phyloP scores from a whole-genome alignment of 2,888 invertebrate species.

The Acrocyrtus sp. region DNA sequence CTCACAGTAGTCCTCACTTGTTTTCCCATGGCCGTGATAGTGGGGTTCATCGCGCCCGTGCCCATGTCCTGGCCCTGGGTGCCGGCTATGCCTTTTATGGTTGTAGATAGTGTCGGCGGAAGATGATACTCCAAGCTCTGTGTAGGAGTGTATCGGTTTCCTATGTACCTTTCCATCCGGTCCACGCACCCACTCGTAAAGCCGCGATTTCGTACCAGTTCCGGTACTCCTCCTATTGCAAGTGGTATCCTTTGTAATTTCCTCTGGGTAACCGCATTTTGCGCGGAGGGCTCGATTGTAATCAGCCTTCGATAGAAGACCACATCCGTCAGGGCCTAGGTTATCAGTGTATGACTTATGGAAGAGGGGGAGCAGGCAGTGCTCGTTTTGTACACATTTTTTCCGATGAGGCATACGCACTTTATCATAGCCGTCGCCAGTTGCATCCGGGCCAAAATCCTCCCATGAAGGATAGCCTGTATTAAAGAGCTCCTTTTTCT shows the following conservation, averaged over 20 bases:
- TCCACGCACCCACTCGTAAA: conserved; percentile 27
- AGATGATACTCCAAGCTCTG: conserved; percentile 12
- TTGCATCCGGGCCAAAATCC: not conserved
- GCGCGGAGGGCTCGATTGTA: no score
- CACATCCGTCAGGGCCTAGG: conserved; percentile 13
- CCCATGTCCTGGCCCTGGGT: not conserved
- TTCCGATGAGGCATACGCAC: no score
- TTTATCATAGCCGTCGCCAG: not conserved
- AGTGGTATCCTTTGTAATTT: no score
- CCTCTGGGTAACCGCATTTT: no score
- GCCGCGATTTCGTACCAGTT: no score
- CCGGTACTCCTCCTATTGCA: no score
- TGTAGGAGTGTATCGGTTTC: conserved; percentile 13
- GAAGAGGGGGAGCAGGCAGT: conserved; percentile 40
- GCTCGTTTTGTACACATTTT: conserved; percentile 9
- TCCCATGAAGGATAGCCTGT: not conserved
- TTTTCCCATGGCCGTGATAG: not conserved
- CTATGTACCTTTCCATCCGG: conserved; percentile 29
- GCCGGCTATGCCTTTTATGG: not conserved
- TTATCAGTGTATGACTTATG: conserved; percentile 14
- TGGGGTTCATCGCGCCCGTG: not conserved
- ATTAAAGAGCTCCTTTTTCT: conserved; percentile 27
- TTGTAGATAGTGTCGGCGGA: not conserved
- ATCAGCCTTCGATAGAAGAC: conserved; percentile 4
- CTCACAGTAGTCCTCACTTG: not conserved